Evolutionary conservation across 1,140 invertebrate species (phyloP).

Genomic region (Argopecten irradians): DNA sequence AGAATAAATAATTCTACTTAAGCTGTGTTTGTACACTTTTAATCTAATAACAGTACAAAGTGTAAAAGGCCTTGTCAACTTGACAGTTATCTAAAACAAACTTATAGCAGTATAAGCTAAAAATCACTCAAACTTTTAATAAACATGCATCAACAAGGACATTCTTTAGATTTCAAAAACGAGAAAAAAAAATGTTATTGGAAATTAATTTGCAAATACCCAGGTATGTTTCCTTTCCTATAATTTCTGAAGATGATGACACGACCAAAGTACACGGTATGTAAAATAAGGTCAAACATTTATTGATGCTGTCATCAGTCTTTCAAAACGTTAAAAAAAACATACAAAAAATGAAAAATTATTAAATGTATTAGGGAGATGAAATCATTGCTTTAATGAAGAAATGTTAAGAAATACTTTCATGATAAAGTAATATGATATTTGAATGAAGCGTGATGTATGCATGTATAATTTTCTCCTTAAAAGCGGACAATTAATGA

Average conservation of each 20-base stretch:
- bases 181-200: too few species aligned
- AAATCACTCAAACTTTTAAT: too few species aligned
- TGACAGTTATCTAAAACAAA: background rate
- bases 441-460: background rate
- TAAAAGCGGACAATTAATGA: background rate
- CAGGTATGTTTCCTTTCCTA: too few species aligned
- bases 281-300: background rate
- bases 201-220: too few species aligned
- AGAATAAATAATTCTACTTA: background rate
- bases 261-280: background rate
- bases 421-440: background rate
- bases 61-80: background rate
- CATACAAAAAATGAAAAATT: background rate
- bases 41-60: background rate
- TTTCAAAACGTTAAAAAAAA: background rate
- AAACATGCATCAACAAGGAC: too few species aligned
- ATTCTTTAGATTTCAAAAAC: too few species aligned
- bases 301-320: background rate
- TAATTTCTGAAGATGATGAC: background rate
- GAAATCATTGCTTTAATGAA: conserved; percentile 1
- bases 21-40: background rate
- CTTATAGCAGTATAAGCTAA: too few species aligned
- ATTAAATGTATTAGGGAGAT: background rate
- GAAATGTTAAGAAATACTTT: background rate
- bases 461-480: background rate